Evolutionary conservation across 2,113 vertebrate genomes (phyloP), one percentile per base, ranked within the genome.

Genomic region (Leiothrix lutea): DNA sequence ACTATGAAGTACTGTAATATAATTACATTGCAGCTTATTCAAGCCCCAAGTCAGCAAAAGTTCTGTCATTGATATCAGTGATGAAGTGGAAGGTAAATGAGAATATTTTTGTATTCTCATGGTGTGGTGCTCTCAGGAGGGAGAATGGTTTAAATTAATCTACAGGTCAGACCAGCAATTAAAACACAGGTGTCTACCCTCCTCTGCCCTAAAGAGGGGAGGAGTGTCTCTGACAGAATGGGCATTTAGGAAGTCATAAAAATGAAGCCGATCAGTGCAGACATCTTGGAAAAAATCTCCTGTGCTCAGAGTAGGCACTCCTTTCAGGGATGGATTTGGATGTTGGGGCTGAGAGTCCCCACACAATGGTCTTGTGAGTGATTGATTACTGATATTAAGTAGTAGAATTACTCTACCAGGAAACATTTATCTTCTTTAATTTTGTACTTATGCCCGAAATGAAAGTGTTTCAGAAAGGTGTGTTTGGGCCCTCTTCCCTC

Each of bases 1-100:
- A 48, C 19, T 58, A 56, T 71, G 31, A 95, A 81, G 66, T 82
- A 60, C 20, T n/a, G 44, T 51, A 84, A 51, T 81, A 81, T 84
- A 94, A 91, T 96, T 93, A 71, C 65, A 72, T 24, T 72, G 65
- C 24, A 82, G 25, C 12, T 94, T 94, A 85, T 93, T 94, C 71
- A 94, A 91, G 36, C 40, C 53, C 24, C 65, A 60, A 85, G 57
- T 84, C 78, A 81, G 80, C 71, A 51, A 80, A 91, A 91, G 67
- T 35, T 40, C 65, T 91, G 84, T 53, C 73, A 82, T 23, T 64
- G 78, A 53, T 81, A 85, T 89, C 65, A 74, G 11, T 79, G 69
- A 61, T 74, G 69, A 92, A 87, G 48, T 53, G 57, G 40, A 69
- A 94, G 72, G 65, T 44, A 82, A 93, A 93, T 75, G 84, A 91